Percentiles rank a stretch among this genome's conserved stretches.
Evolutionary conservation across 2,113 vertebrate species (phyloP).

Genomic region (Melanocharis versteri): DNA sequence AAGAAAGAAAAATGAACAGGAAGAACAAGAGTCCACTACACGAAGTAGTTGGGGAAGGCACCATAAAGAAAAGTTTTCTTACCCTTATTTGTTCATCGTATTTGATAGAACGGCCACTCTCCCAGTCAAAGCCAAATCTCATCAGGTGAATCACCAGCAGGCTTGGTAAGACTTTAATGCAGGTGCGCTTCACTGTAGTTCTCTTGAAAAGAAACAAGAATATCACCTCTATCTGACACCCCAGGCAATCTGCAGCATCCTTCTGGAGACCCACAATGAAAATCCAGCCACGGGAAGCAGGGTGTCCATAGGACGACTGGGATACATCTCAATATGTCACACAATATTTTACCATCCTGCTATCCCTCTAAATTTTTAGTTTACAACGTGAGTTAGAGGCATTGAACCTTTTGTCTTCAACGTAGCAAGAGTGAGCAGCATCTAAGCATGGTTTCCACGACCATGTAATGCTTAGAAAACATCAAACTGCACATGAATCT

Average conservation of each 20-base stretch:
- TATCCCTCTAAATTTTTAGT: background rate
- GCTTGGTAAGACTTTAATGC: conserved; percentile 93
- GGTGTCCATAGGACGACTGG: background rate
- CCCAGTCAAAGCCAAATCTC: conserved; percentile 99
- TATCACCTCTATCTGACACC: conserved; percentile 2
- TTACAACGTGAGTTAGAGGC: background rate
- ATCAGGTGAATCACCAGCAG: conserved; percentile 97
- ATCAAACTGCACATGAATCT: background rate
- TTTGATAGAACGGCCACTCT: conserved; percentile 97
- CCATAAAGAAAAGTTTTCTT: background rate
- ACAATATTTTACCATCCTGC: background rate
- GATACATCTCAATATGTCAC: background rate
- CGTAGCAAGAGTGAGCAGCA: background rate
- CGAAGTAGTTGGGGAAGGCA: rapidly evolving
- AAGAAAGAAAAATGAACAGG: background rate
- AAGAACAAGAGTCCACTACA: background rate
- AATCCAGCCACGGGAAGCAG: rapidly evolving
- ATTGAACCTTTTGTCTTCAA: background rate
- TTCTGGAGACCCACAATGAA: background rate
- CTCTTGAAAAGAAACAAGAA: conserved; percentile 78
- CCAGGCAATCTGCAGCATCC: background rate
- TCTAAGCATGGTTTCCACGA: background rate
- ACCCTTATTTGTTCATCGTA: conserved; percentile 98
- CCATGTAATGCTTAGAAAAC: background rate
- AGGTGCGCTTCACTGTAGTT: conserved; percentile 96